Base-by-base conservation (phyloP, 2,888 invertebrate genomes). In the Nomada ferruginata region DNA sequence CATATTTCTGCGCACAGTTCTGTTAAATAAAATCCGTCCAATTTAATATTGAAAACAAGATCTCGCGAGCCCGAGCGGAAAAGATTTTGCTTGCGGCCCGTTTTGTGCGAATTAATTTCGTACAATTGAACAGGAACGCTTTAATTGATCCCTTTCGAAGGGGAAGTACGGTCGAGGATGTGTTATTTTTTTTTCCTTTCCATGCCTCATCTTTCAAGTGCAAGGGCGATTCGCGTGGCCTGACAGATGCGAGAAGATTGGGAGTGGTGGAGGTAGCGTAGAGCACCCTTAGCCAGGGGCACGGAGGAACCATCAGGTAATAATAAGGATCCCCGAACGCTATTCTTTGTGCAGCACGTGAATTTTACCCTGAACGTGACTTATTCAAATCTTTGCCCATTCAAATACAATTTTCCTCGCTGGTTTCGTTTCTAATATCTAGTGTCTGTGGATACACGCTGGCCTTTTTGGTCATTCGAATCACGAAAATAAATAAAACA, bases 301-400 rank as follows among this genome's bases (percentile, higher is more conserved):
- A 75, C 84, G 60, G 86, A 80, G 87, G 86, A 88, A 85, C 86
- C 89, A 89, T 89, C 92, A 90, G 90, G 90, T 89, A 91, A 87
- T 89, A 88, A 90, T 89, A 89, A 89, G 88, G 76, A 84, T 83
- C 81, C 74, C 71, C 65, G 71, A 78, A 85, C 68, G 80, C 80
- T 52, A 87, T 89, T 88, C 76, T 82, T 85, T 52, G 59, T 64
- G 9, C 60, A 70, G 75, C 85, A 76, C 82, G 75, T 71, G 77
- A 86, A 73, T 68, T 73, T 77, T 59, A 52, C 15, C 59, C 80
- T 77, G 79, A 76, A 77, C 66, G 84, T 84, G 84, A 88, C 85
- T 88, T 85, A 85, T 87, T 88, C 82, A 85, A 88, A 87, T 52
- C 75, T 47, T 79, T 72, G 29, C 53, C 73, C 23, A 82, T 82